Evolutionary conservation across 2,797 vertebrate genomes (phyloP).

Genomic region (Columba guinea): DNA sequence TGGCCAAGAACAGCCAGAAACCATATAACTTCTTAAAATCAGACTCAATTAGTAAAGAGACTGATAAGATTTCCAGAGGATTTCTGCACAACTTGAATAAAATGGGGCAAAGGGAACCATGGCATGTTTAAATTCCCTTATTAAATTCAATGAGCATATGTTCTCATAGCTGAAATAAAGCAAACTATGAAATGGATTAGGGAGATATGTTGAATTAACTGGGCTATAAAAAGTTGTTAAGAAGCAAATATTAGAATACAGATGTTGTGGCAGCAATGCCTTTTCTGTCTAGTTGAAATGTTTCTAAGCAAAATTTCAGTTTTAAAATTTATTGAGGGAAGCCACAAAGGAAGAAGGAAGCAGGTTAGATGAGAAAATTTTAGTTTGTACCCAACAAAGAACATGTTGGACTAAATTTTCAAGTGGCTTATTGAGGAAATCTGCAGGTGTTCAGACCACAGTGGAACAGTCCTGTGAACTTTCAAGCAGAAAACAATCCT

Average conservation of each 20-base stretch:
- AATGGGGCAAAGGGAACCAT: not conserved
- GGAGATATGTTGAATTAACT: not conserved
- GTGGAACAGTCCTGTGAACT: not conserved
- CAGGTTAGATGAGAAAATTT: not conserved
- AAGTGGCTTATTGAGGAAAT: not conserved
- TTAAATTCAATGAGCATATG: conserved; percentile 58
- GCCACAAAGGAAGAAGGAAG: not conserved
- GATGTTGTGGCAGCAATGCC: not conserved
- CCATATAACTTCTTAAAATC: not conserved
- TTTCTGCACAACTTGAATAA: conserved; percentile 1
- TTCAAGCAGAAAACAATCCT: not conserved
- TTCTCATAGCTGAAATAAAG: conserved; percentile 7
- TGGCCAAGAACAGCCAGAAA: conserved; percentile 1
- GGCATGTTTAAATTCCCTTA: conserved; percentile 36
- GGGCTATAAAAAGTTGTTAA: not conserved
- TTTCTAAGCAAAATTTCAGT: not conserved
- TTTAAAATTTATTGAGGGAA: not conserved
- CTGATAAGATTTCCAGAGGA: not conserved
- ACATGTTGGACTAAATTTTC: not conserved
- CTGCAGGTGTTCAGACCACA: not conserved
- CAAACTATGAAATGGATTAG: conserved; percentile 18
- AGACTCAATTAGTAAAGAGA: not conserved
- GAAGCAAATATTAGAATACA: conserved; percentile 29
- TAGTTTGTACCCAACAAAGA: not conserved
- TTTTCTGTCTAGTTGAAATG: not conserved